Conservation (phyloP, 1,140 invertebrate genomes). For the Danaus melanippus region DNA sequence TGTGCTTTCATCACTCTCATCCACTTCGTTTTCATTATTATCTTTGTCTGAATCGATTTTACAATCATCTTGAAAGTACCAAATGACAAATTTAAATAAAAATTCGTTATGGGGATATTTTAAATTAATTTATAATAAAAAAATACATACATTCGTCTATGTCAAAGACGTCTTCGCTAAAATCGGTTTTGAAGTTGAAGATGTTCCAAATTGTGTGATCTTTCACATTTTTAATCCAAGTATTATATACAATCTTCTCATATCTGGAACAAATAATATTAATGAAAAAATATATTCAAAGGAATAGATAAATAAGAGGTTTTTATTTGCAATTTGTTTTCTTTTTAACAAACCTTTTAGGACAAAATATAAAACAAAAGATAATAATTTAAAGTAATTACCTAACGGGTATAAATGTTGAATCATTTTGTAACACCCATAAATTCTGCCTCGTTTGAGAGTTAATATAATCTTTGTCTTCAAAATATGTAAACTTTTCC, state of each 20-base stretch:
- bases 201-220: slow-evolving; percentile 32
- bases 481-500: slow-evolving; percentile 21
- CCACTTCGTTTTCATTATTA: slow-evolving; percentile 27
- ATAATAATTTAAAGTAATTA: slow-evolving; percentile 7
- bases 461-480: slow-evolving; percentile 5
- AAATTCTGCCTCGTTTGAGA: slow-evolving; percentile 10
- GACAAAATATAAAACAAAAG: too few species aligned
- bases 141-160: slow-evolving; percentile 24
- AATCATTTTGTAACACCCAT: slow-evolving; percentile 26
- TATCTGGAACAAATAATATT: slow-evolving; percentile 21
- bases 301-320: slow-evolving; percentile 1
- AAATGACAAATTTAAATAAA: slow-evolving; percentile 27
- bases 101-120: slow-evolving; percentile 19
- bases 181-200: slow-evolving; percentile 26
- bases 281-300: slow-evolving; percentile 6
- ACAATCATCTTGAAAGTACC: slow-evolving; percentile 7
- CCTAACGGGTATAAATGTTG: slow-evolving; percentile 32
- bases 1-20: too few species aligned
- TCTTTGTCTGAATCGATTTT: slow-evolving; percentile 31
- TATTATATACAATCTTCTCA: slow-evolving; percentile 27
- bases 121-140: slow-evolving; percentile 10
- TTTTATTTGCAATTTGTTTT: too few species aligned
- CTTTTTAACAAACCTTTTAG: too few species aligned
- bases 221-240: slow-evolving; percentile 25
- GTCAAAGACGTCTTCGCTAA: slow-evolving; percentile 24